phyloP scores from a whole-genome alignment of 2,113 vertebrate species.

The Coryphaenoides rupestris region DNA sequence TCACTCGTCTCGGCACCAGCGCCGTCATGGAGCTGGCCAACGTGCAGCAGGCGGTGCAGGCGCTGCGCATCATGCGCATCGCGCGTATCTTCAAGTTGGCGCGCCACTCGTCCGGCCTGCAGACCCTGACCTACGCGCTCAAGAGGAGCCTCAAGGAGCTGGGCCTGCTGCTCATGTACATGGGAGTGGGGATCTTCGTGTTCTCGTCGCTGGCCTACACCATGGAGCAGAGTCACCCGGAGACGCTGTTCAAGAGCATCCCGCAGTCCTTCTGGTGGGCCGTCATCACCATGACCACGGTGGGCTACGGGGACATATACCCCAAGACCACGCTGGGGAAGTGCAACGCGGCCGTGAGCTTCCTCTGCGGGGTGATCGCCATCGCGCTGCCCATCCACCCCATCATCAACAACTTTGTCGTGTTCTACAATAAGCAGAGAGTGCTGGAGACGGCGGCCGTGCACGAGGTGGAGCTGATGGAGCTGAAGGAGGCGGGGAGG shows the following conservation, averaged over 20 bases:
- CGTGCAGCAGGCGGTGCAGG: slow-evolving; percentile 93
- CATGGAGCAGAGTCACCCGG: slow-evolving; percentile 93
- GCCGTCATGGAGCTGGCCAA: slow-evolving; percentile 90
- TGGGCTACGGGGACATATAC: slow-evolving; percentile 96
- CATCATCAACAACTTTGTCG: slow-evolving; percentile 97
- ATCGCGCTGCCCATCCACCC: slow-evolving; percentile 96
- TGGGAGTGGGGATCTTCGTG: slow-evolving; percentile 95
- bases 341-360: slow-evolving; percentile 94
- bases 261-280: slow-evolving; percentile 99
- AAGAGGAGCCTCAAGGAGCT: slow-evolving; percentile 94
- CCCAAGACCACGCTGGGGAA: slow-evolving; percentile 96
- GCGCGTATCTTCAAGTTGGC: slow-evolving; percentile 95
- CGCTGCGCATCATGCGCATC: slow-evolving; percentile 89
- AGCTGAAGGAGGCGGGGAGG: slow-evolving; percentile 80
- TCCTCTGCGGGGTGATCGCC: slow-evolving; percentile 93
- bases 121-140: slow-evolving; percentile 92
- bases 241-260: slow-evolving; percentile 97
- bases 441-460: slow-evolving; percentile 93
- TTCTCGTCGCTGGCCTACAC: slow-evolving; percentile 95
- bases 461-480: slow-evolving; percentile 93
- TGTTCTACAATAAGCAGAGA: slow-evolving; percentile 94
- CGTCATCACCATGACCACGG: slow-evolving; percentile 98
- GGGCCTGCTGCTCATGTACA: slow-evolving; percentile 92
- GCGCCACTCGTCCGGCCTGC: slow-evolving; percentile 90
- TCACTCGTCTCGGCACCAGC: slow-evolving; percentile 86